A percentile compares a stretch with the other conserved stretches of the same genome.
These are phyloP conservation scores for Megaceryle maxima DNA, from an alignment of 2,113 vertebrate genomes.

Conservation along the genomic window DNA sequence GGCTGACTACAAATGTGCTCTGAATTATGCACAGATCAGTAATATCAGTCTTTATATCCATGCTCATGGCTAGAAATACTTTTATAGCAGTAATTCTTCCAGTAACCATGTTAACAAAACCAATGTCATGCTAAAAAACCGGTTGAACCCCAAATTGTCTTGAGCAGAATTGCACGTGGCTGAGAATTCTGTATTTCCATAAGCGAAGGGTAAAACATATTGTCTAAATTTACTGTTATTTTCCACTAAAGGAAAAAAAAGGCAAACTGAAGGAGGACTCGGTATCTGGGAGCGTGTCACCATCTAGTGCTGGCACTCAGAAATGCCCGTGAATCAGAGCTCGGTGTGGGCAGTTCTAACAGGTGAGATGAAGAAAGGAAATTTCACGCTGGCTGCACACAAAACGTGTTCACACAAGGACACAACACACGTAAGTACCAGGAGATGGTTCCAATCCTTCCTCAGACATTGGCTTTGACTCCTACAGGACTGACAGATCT, in stretches of 20 bases:
- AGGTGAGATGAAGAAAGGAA: not conserved
- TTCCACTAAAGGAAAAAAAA: not conserved
- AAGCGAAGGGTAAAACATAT: not conserved
- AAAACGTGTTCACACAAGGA: not conserved
- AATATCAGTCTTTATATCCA: not conserved
- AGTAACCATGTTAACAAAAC: not conserved
- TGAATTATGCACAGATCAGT: not conserved
- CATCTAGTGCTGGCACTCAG: conserved; percentile 39
- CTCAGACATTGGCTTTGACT: not conserved
- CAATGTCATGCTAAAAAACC: not conserved
- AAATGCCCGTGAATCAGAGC: not conserved
- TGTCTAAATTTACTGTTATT: not conserved
- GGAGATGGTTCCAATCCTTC: not conserved
- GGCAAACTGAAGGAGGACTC: not conserved
- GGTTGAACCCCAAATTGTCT: not conserved
- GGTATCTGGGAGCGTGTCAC: not conserved
- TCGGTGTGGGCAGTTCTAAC: not conserved
- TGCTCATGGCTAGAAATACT: not conserved
- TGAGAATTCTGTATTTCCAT: not conserved
- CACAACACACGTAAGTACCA: not conserved
- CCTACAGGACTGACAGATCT: not conserved
- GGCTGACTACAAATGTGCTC: not conserved
- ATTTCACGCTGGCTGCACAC: not conserved
- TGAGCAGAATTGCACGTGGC: not conserved
- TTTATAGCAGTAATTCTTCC: not conserved